Evolutionary conservation across 2,113 vertebrate genomes (phyloP).

Genomic region (Rhynchomys soricoides): DNA sequence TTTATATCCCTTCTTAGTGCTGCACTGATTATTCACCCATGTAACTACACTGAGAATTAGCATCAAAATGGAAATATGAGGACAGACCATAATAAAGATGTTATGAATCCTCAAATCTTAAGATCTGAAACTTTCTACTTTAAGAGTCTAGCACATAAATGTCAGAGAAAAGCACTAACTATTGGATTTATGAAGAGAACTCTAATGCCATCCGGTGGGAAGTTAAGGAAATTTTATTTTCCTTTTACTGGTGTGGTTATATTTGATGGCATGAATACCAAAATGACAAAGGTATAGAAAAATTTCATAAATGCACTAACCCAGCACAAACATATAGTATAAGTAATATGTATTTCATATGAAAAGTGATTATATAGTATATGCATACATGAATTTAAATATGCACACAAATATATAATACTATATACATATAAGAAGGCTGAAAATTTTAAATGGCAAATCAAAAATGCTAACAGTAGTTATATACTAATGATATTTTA

Average conservation of each 20-base stretch:
- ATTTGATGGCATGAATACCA: background rate
- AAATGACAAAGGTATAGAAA: background rate
- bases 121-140: slow-evolving; percentile 66
- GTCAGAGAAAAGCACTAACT: slow-evolving; percentile 68
- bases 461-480: background rate
- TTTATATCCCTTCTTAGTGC: slow-evolving; percentile 53
- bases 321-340: background rate
- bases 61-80: slow-evolving; percentile 67
- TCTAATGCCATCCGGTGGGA: slow-evolving; percentile 71
- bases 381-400: background rate
- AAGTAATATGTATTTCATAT: slow-evolving; percentile 9
- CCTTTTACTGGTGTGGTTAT: background rate
- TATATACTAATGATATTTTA: background rate
- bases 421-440: accelerated
- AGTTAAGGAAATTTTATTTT: slow-evolving; percentile 24
- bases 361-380: background rate
- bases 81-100: slow-evolving; percentile 70
- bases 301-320: background rate
- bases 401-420: background rate
- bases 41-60: slow-evolving; percentile 63
- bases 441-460: background rate
- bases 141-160: slow-evolving; percentile 72
- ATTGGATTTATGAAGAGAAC: slow-evolving; percentile 29
- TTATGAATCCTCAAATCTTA: slow-evolving; percentile 51
- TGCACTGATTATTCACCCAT: slow-evolving; percentile 68